These are phyloP conservation scores for Tetranychus cinnabarinus DNA, from an alignment of 1,140 invertebrate species.

Conservation along the genomic window DNA sequence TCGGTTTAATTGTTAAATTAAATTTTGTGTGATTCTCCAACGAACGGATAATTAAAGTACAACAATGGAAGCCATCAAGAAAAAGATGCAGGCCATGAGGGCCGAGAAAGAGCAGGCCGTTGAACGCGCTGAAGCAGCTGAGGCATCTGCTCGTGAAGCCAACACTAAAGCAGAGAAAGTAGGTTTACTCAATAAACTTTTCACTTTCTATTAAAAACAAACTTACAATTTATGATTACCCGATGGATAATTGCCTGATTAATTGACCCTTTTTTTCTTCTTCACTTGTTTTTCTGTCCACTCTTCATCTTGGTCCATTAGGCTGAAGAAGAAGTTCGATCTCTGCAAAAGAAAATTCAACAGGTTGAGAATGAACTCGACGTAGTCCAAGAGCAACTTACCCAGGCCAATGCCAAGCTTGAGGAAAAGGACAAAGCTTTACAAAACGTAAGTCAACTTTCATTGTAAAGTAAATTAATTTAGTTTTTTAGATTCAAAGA, in stretches of 20 bases:
- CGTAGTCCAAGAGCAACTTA: constrained; percentile 15
- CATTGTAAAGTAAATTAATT: not conserved
- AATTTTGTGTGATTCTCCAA: too few species aligned
- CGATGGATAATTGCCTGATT: not conserved
- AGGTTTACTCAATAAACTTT: constrained; percentile 10
- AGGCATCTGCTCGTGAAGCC: constrained; percentile 80
- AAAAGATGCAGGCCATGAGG: constrained; percentile 99
- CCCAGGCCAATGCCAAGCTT: constrained; percentile 14
- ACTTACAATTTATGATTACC: not conserved
- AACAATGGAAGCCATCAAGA: constrained; percentile 95
- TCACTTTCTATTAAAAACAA: too few species aligned
- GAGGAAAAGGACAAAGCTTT: constrained; percentile 18
- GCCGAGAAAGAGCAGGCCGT: constrained; percentile 95
- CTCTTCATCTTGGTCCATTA: not conserved
- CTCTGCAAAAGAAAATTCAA: constrained; percentile 18
- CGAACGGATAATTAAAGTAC: not conserved
- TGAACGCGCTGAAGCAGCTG: constrained; percentile 77
- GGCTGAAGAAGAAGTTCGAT: constrained; percentile 17
- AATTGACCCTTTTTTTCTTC: not conserved
- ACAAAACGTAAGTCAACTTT: constrained; percentile 13
- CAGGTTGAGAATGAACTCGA: constrained; percentile 18
- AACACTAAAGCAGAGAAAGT: constrained; percentile 80
- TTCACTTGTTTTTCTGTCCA: not conserved
- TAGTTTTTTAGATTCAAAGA: not conserved
- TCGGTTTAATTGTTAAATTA: too few species aligned